A percentile compares a stretch with the other conserved stretches of the same genome.
Evolutionary conservation across 2,113 vertebrate genomes (phyloP).

Genomic region (Cyprinodon tularosa): DNA sequence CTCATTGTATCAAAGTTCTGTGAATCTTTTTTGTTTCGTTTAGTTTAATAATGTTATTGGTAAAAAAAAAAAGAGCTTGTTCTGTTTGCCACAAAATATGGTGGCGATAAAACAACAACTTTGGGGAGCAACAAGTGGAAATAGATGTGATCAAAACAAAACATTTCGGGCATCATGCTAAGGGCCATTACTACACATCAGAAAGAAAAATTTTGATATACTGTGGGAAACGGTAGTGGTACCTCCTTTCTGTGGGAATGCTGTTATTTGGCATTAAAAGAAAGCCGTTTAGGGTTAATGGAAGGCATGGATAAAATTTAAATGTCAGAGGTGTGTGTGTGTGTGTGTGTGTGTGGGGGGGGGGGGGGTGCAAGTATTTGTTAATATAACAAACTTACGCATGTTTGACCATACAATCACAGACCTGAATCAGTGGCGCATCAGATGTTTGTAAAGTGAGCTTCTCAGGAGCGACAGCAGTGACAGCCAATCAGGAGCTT

Average conservation of each 20-base stretch:
- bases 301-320: too few relatives aligned
- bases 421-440: too few relatives aligned
- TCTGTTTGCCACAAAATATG: neutral
- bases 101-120: neutral
- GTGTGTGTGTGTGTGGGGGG: too few relatives aligned
- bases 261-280: neutral
- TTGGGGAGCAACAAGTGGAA: neutral
- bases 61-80: neutral
- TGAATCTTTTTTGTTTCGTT: slow-evolving; percentile 40
- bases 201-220: neutral
- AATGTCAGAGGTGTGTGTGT: too few relatives aligned
- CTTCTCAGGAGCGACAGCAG: too few relatives aligned
- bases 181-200: neutral
- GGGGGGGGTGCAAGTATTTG: too few relatives aligned
- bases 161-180: neutral
- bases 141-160: neutral
- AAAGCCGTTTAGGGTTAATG: too few relatives aligned
- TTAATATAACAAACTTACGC: too few relatives aligned
- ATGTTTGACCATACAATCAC: too few relatives aligned
- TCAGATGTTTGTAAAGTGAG: too few relatives aligned
- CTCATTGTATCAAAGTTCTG: slow-evolving; percentile 46
- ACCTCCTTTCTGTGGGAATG: neutral
- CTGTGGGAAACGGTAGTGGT: too few relatives aligned
- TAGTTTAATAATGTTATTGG: neutral
- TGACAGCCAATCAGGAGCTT: too few relatives aligned